Evolutionary conservation across 2,888 invertebrate genomes (phyloP), one percentile per base, ranked within the genome.

Genomic region (Anarsia innoxiella): DNA sequence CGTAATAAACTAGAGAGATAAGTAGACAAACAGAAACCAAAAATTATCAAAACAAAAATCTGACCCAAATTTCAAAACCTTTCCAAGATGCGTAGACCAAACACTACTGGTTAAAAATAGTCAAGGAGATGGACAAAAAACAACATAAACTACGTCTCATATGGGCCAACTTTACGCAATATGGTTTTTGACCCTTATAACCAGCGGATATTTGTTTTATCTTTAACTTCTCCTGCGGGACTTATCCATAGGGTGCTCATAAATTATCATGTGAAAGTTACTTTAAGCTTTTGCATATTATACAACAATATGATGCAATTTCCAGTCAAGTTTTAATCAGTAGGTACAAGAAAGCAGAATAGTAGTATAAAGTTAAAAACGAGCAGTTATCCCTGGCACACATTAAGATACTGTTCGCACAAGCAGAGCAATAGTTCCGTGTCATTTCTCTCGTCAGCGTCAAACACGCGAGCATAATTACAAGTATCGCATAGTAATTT

Each of bases 171-270:
- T 73, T 71, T 72, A 68, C 77, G 76, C 80, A 83, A 80, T 79
- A 77, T 83, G 84, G 82, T 71, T 60, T 80, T 72, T 83, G 83
- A 83, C 84, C 82, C 71, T 68, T 67, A 65, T 60, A 72, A 63
- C 74, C 72, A 57, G 51, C 74, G 82, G 79, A 77, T 84, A 82
- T 82, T 82, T 83, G 64, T 80, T 75, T 79, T 77, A 75, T 76
- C 66, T 59, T 53, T 48, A 51, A 59, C 64, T 71, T 69, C 75
- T 75, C 75, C 76, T 75, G 68, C 70, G 68, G 62, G 66, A 71
- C 59, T 56, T n/a, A 55, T 44, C 38, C 60, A 61, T 56, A 55
- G 58, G 59, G 41, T 66, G 61, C 37, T 56, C 39, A n/a, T n/a
- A n/a, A n/a, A n/a, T n/a, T n/a, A n/a, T n/a, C n/a, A n/a, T n/a